A percentile compares a stretch with the other conserved stretches of the same genome.
Conservation (phyloP, 2,888 invertebrate genomes). For the Clistopyga incitator region DNA sequence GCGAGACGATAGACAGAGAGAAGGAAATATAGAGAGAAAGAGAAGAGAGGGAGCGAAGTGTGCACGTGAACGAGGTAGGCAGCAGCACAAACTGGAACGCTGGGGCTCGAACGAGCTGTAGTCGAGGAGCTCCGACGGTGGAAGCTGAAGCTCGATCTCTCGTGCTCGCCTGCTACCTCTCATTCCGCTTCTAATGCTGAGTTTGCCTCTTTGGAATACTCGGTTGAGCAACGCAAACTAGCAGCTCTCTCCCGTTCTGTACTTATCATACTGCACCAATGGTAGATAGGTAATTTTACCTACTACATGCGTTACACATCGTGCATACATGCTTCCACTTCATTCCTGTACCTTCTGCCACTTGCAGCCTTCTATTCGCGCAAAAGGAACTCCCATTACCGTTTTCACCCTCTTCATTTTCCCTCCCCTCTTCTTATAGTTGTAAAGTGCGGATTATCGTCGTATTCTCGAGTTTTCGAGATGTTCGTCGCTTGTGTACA, state of each 20-base stretch:
- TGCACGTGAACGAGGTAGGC: conserved; percentile 52
- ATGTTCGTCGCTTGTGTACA: neutral
- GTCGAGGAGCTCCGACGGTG: conserved; percentile 60
- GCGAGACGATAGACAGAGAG: conserved; percentile 49
- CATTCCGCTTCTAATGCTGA: conserved; percentile 33
- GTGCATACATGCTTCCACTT: conserved; percentile 14
- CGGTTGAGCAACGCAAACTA: conserved; percentile 61
- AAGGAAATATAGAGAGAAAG: conserved; percentile 24
- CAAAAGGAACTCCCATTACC: conserved; percentile 32
- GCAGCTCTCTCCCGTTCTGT: conserved; percentile 44
- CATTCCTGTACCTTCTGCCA: conserved; percentile 9
- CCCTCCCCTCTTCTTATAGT: neutral
- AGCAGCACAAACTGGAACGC: conserved; percentile 50
- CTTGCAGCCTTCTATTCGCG: conserved; percentile 11
- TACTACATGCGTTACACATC: conserved; percentile 9
- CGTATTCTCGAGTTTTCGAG: neutral
- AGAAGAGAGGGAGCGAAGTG: conserved; percentile 47
- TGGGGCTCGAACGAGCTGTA: conserved; percentile 61
- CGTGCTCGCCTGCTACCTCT: neutral
- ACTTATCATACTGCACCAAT: conserved; percentile 51
- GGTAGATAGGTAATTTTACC: conserved; percentile 51
- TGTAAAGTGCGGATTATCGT: neutral
- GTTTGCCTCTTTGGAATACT: conserved; percentile 58
- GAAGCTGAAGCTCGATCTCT: conserved; percentile 53
- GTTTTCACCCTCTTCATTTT: conserved; percentile 10